Base-by-base conservation (phyloP, 2,888 invertebrate species). In the Cantharis nigra region DNA sequence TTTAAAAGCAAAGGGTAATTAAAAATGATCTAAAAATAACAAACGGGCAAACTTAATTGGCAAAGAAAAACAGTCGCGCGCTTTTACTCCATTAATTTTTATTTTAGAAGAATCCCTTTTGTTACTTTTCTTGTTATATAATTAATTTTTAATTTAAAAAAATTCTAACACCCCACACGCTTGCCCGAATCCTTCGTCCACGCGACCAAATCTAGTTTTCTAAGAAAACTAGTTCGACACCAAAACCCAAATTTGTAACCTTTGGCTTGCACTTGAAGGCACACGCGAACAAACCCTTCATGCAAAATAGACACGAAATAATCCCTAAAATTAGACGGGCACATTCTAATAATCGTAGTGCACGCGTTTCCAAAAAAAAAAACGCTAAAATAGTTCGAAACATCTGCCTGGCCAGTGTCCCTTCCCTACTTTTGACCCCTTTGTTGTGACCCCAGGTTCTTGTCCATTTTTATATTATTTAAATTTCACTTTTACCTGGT, bases 21-120 rank as follows among this genome's bases (percentile, higher is more conserved):
- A 88, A 87, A 87, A 87, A 87, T 86, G 86, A 87, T 87, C 87
- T 87, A 86, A 87, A 88, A 88, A 87, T 87, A 88, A 88, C 88
- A 88, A 87, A 86, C 86, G 86, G 85, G 85, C 85, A 83, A 86
- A 87, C 86, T 88, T 87, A 88, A 88, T 88, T 88, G 88, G 86
- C 84, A 85, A 87, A 87, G 87, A 87, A 87, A 87, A 87, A 87
- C 86, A 87, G 82, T 78, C 80, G 79, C 74, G 80, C 72, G 75
- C 81, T 80, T 78, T 78, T 79, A 78, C 81, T 81, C 79, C 81
- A 80, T 81, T 81, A 81, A 78, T 80, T 80, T 79, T 78, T 77
- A 79, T 79, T 76, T 75, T 70, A 73, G 70, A 78, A 75, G 78
- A 75, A 78, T 78, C 78, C 75, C 71, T 71, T 67, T 67, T 67